These are phyloP conservation scores for Panulirus ornatus DNA, from an alignment of 1,140 invertebrate genomes.

Conservation along the genomic window DNA sequence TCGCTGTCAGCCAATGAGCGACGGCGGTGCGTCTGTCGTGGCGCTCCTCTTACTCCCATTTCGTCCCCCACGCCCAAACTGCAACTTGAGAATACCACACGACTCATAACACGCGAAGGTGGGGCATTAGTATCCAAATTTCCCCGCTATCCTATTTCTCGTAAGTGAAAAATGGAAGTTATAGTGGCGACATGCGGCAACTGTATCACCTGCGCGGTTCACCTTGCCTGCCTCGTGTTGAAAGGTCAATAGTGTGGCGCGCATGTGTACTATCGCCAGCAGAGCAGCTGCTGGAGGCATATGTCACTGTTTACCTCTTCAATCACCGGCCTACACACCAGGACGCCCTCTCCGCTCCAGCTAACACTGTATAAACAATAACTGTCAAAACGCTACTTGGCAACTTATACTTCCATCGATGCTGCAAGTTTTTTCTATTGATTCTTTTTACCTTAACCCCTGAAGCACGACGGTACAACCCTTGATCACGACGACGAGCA, in stretches of 20 bases:
- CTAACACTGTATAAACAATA: no score
- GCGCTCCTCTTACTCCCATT: neutral
- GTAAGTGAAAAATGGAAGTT: neutral
- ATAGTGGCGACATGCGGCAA: neutral
- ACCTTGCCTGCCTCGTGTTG: conserved; percentile 18
- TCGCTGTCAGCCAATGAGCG: conserved; percentile 14
- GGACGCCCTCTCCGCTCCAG: no score
- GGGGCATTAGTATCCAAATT: neutral
- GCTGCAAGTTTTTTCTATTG: no score
- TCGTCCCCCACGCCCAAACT: neutral
- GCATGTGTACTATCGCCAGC: neutral
- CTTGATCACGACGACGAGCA: no score
- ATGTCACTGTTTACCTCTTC: neutral
- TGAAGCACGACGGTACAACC: no score
- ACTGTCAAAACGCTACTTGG: no score
- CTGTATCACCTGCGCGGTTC: conserved; percentile 25
- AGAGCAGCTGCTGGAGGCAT: neutral
- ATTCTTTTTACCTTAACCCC: no score
- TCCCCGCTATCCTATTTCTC: neutral
- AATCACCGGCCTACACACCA: no score
- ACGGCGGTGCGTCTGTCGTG: neutral
- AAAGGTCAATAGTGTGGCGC: conserved; percentile 38
- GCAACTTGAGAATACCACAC: neutral
- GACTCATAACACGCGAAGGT: neutral
- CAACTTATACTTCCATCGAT: no score